A percentile compares a stretch with the other conserved stretches of the same genome.
Conservation (phyloP, 2,113 vertebrate genomes). For the Otocyon megalotis region DNA sequence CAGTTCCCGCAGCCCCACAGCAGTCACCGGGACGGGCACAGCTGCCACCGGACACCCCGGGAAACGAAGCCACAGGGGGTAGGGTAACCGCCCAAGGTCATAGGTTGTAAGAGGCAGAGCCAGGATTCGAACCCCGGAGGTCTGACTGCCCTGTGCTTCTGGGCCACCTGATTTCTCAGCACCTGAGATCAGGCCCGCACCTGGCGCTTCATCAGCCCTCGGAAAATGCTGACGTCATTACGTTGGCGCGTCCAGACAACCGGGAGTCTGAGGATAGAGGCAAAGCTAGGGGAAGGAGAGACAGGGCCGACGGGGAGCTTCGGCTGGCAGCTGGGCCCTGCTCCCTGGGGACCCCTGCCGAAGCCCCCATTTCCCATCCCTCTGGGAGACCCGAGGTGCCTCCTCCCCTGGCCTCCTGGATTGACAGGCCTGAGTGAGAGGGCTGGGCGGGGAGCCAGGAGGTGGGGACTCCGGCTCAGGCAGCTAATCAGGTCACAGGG, state of each 20-base stretch:
- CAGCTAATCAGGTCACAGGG: conserved; percentile 76
- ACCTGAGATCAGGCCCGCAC: background rate
- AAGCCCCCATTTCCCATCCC: background rate
- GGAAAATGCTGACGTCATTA: fast-evolving
- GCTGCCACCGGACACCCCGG: fast-evolving
- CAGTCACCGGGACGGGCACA: fast-evolving
- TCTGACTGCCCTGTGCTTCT: background rate
- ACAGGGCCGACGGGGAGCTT: fast-evolving
- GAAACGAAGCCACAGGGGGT: background rate
- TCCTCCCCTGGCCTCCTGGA: conserved; percentile 25
- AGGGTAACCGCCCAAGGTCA: no score
- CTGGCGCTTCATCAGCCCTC: background rate
- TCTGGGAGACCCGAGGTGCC: background rate
- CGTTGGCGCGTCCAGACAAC: background rate
- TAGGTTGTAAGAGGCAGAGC: background rate
- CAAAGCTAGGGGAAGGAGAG: background rate
- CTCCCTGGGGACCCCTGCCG: fast-evolving
- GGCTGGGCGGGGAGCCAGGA: conserved; percentile 70
- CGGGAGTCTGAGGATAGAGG: background rate
- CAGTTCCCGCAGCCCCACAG: background rate
- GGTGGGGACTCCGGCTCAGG: conserved; percentile 80
- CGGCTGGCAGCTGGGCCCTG: background rate
- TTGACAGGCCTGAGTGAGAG: conserved; percentile 28
- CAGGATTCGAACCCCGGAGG: background rate
- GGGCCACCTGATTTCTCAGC: background rate